Evolutionary conservation across 2,888 invertebrate species (phyloP), one percentile per base, ranked within the genome.

Genomic region (Nasonovia ribisnigri): DNA sequence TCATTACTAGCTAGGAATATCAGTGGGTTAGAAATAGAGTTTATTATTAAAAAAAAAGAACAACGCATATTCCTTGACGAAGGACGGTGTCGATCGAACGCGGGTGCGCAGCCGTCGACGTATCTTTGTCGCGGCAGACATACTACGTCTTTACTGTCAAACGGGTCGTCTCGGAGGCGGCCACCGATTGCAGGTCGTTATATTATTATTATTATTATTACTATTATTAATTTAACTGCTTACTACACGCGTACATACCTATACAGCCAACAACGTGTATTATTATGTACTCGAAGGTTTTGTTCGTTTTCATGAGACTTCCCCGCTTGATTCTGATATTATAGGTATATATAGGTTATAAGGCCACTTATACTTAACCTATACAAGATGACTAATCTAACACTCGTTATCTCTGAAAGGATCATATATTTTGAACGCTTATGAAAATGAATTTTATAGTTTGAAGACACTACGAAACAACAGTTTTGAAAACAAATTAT

Each of bases 201-300:
- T 46, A 90, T 90, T 90, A 46, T 89, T n/a, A 13, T 57, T 11
- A 13, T 67, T 84, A 90, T 90, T 90, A 46, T 89, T n/a, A 13
- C 43, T 11, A 13, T 67, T 84, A 86, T n/a, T n/a, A 86, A 86
- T 86, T 77, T 36, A 77, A 77, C 77, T 77, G 77, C 20, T 77
- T 77, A 77, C 77, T 77, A 24, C 36, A 16, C 13, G 46, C 13
- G 43, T 86, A 29, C 46, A 46, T 48, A 46, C 46, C 10, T 54
- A 20, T 51, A 48, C 16, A 48, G 13, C 46, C 16, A 29, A 46
- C 5, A n/a, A 86, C 26, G 29, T 29, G 29, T 29, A 48, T 77
- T 36, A 36, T 42, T 77, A 36, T 60, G 29, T 16, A 86, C n/a
- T 48, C 29, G 29, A 43, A 86, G 84, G 46, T 86, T 77, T 77